A percentile compares a stretch with the other conserved stretches of the same genome.
phyloP scores from a whole-genome alignment of 2,797 vertebrate species.

The Geotrypetes seraphini region DNA sequence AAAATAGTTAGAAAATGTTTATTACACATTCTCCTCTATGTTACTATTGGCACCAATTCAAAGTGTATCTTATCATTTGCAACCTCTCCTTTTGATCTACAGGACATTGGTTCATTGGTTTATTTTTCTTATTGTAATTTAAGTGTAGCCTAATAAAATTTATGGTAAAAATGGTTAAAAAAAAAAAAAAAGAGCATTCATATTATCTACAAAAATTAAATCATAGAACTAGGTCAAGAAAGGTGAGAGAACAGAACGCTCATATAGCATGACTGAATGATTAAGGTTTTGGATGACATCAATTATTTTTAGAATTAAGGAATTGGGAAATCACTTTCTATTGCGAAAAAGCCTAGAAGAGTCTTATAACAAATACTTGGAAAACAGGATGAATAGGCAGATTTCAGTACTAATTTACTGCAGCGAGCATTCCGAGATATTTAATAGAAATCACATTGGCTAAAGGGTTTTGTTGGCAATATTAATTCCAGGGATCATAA shows the following conservation, averaged over 20 bases:
- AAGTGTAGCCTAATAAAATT: fast-evolving
- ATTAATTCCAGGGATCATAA: no score
- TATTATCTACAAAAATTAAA: no score
- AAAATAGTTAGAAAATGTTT: not conserved
- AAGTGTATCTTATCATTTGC: fast-evolving
- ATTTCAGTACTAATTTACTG: not conserved
- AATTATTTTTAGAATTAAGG: not conserved
- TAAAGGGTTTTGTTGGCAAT: no score
- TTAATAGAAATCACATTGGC: not conserved
- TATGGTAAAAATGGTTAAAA: not conserved
- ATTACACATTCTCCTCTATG: not conserved
- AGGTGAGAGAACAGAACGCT: not conserved
- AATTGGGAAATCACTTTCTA: not conserved
- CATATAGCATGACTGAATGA: fast-evolving
- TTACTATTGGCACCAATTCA: fast-evolving
- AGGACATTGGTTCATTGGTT: not conserved
- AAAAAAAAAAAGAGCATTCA: no score
- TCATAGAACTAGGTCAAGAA: fast-evolving
- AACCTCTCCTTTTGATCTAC: not conserved
- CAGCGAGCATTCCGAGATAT: not conserved
- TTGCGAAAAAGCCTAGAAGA: not conserved
- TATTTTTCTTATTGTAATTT: not conserved
- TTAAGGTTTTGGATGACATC: no score
- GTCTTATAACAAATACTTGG: no score
- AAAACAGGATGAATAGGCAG: fast-evolving